Percentiles rank a stretch among this genome's conserved stretches.
These are phyloP conservation scores for Pseudomyrmex flavicornis DNA, from an alignment of 1,140 invertebrate species.

Conservation along the genomic window DNA sequence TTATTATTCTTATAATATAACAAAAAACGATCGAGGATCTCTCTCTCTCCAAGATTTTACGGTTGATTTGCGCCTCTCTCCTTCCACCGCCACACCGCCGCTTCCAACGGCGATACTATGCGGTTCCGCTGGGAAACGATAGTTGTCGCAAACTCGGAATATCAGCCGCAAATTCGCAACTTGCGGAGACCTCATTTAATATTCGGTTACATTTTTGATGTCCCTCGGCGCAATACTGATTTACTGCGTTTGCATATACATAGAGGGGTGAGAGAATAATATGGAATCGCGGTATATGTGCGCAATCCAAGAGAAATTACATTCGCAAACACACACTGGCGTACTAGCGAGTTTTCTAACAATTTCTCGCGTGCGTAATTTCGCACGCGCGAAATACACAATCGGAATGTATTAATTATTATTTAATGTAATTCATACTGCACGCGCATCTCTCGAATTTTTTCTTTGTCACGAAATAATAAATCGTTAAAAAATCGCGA, in stretches of 20 bases:
- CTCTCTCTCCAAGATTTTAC: slow-evolving; percentile 37
- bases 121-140: slow-evolving; percentile 51
- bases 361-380: not conserved
- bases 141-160: slow-evolving; percentile 61
- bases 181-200: slow-evolving; percentile 57
- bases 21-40: not conserved
- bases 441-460: too few species aligned
- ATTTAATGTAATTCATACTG: too few species aligned
- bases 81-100: not conserved
- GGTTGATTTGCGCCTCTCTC: slow-evolving; percentile 33
- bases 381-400: too few species aligned
- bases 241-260: slow-evolving; percentile 46
- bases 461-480: not conserved
- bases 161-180: slow-evolving; percentile 55
- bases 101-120: slow-evolving; percentile 44
- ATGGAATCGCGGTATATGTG: not conserved
- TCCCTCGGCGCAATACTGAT: slow-evolving; percentile 58
- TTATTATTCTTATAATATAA: not conserved
- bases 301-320: slow-evolving; percentile 25
- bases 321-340: slow-evolving; percentile 5
- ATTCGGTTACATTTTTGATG: slow-evolving; percentile 58
- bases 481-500: not conserved
- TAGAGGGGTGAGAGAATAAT: slow-evolving; percentile 29
- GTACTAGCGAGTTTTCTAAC: not conserved
- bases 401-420: not conserved